A percentile compares a stretch with the other conserved stretches of the same genome.
These are phyloP conservation scores for Lycaon pictus DNA, from an alignment of 2,113 vertebrate genomes.

Conservation along the genomic window DNA sequence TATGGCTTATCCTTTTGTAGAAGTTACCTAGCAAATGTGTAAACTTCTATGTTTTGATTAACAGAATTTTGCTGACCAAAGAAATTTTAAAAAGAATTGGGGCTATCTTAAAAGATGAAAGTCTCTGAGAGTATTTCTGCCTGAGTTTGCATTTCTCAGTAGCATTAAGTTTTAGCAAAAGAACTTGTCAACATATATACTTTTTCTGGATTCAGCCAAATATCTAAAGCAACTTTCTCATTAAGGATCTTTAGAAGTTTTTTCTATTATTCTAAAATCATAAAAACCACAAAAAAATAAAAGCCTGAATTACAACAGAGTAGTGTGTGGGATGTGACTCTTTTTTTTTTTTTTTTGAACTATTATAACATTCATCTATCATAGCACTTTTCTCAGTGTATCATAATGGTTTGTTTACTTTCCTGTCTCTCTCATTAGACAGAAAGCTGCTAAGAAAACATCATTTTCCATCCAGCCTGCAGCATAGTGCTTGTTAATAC, in stretches of 20 bases:
- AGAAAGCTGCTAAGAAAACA: slow-evolving; percentile 51
- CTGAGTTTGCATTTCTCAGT: background rate
- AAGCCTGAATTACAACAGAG: background rate
- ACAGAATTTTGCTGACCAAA: background rate
- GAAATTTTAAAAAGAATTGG: background rate
- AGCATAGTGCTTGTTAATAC: background rate
- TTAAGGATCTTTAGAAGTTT: background rate
- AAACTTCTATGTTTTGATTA: slow-evolving; percentile 44
- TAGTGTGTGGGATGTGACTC: background rate
- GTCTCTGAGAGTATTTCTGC: background rate
- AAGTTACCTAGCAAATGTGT: background rate
- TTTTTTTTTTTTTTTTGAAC: background rate
- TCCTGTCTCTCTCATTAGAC: slow-evolving; percentile 34
- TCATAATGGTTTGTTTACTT: slow-evolving; percentile 57
- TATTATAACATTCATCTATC: background rate
- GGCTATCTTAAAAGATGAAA: background rate
- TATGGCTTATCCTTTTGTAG: background rate
- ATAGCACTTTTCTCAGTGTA: background rate
- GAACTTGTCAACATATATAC: background rate
- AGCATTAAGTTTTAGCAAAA: background rate
- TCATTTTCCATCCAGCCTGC: background rate
- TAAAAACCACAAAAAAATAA: background rate
- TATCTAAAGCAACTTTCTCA: background rate
- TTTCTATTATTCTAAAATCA: background rate
- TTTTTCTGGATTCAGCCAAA: background rate